Evolutionary conservation across 2,888 invertebrate species (phyloP), one percentile per base, ranked within the genome.

Genomic region (Julus scandinavius): DNA sequence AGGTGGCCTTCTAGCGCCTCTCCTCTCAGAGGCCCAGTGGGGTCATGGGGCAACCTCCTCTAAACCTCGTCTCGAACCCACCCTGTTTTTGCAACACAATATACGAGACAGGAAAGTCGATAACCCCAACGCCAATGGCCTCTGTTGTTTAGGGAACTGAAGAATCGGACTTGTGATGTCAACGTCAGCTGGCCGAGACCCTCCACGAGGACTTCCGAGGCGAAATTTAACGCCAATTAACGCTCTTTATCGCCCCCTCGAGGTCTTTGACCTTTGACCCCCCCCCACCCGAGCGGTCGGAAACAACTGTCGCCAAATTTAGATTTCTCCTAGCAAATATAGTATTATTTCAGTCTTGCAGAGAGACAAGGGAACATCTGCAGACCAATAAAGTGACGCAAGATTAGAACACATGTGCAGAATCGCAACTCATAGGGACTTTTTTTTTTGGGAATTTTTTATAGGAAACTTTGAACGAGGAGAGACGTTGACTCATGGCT

Each of bases 111-210:
- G 15, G 15, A 13, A 54, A 15, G 63, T 63, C 63, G n/a, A n/a
- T 63, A 63, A 63, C 63, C 63, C 63, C 63, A 63, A 63, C 63
- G 63, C 63, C n/a, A 63, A 63, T 63, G 63, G n/a, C 63, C 63
- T 63, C 63, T 13, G 54, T 63, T 63, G 63, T 63, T 63, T 63
- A 63, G 63, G 63, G 63, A 63, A 63, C 20, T 63, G 63, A 63
- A 63, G 63, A 63, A 63, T 63, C n/a, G 63, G 63, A 63, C 63
- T 15, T n/a, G 63, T 63, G 63, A 63, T n/a, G 63, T 63, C 63
- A 63, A 0, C 63, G 63, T 63, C 63, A 63, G 63, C 63, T 63
- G 63, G 63, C 63, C 63, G n/a, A 6, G 63, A 17, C 63, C 63
- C 63, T n/a, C 63, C 63, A 63, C 63, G 63, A 63, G 63, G 54